These are phyloP conservation scores for Actinostola sp. DNA, from an alignment of 92 coral and sea anemone genomes.

Conservation along the genomic window DNA sequence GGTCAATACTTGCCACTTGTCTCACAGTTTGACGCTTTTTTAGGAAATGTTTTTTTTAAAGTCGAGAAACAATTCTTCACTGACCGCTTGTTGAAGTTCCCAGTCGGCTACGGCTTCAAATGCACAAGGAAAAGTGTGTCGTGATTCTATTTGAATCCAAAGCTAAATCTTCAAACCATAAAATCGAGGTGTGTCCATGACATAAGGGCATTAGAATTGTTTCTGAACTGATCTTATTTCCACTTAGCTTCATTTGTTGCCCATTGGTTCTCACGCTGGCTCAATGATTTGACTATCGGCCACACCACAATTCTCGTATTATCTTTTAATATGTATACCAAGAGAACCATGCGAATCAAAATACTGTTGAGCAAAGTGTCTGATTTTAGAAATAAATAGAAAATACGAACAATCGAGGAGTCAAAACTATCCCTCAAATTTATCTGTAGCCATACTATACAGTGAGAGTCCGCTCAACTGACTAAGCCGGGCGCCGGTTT, in stretches of 20 bases:
- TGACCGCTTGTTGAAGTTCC: not conserved
- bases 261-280: not conserved
- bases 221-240: not conserved
- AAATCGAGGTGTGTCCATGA: constrained; percentile 16
- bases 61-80: too few species aligned
- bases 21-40: constrained; percentile 17
- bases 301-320: not conserved
- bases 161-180: not conserved
- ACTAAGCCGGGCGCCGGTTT: too few species aligned
- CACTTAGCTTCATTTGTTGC: not conserved
- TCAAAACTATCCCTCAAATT: too few species aligned
- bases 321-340: not conserved
- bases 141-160: not conserved
- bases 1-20: not conserved
- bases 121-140: not conserved
- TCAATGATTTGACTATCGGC: not conserved
- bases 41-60: too few species aligned
- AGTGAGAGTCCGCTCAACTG: too few species aligned
- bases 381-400: not conserved
- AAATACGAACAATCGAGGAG: too few species aligned
- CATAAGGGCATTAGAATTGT: not conserved
- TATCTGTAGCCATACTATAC: too few species aligned
- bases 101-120: not conserved
- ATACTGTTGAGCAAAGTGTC: not conserved
- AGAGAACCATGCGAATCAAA: not conserved